Base-by-base conservation (phyloP, 2,888 invertebrate genomes). In the Falcaria lacertinaria region DNA sequence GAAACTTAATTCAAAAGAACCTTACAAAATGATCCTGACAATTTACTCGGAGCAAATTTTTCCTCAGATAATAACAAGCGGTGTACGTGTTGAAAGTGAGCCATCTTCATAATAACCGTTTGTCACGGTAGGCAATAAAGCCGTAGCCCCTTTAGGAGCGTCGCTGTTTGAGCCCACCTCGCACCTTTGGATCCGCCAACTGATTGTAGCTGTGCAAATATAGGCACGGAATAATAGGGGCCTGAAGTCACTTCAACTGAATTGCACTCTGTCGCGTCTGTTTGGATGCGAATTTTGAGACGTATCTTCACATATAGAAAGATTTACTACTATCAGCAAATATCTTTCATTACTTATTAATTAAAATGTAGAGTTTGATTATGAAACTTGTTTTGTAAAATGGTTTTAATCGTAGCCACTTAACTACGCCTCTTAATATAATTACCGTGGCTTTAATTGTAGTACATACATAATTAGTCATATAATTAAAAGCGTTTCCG, bases 31-130 rank as follows among this genome's bases (percentile, higher is more conserved):
- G 11, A 37, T 22, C 22, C 37, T 14, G n/a, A 17, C n/a, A 16
- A 15, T 13, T 37, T 15, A 22, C 22, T 22, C 22, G 16, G 37
- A n/a, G 37, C 13, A 37, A 37, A 37, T 22, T 37, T 37, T 15
- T 22, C 22, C 14, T 14, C 14, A 15, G 15, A 37, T 37, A 37
- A 37, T 37, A 14, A 37, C 25, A 22, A 37, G 22, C 37, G 7
- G 40, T n/a, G n/a, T 52, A 52, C 49, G 66, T 61, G 66, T 67
- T 68, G 64, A 64, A 69, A 73, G 64, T 68, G 65, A 69, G 69
- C 60, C 64, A 62, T 72, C 71, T 71, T 68, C 70, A 69, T 70
- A 69, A 70, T 65, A 72, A 70, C 69, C 69, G 69, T 70, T 75
- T 74, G 72, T 74, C 74, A 71, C 67, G 57, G 56, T 62, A 60